Percentiles rank a stretch among this genome's conserved stretches.
phyloP scores from a whole-genome alignment of 2,888 invertebrate species.

The Thysanoteuthis rhombus region DNA sequence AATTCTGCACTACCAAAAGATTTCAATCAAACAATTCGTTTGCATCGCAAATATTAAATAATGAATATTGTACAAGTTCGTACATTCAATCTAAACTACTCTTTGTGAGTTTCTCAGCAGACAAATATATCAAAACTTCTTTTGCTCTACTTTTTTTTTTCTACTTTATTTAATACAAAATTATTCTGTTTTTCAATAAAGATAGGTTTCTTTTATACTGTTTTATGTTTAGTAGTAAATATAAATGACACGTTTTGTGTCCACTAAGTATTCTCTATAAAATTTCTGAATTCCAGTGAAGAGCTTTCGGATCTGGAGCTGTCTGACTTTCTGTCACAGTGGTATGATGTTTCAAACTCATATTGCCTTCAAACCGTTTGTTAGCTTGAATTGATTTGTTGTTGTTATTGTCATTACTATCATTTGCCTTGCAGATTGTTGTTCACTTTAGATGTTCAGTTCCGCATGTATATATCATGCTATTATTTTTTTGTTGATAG shows the following conservation, averaged over 20 bases:
- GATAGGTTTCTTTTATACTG: not conserved
- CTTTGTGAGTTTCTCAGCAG: too few relatives aligned
- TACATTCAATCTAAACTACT: too few relatives aligned
- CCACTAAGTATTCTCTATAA: not conserved
- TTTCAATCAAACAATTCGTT: too few relatives aligned
- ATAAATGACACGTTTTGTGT: not conserved
- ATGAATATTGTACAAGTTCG: too few relatives aligned
- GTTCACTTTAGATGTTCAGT: not conserved
- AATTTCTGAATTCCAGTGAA: constrained; percentile 28
- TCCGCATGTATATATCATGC: not conserved
- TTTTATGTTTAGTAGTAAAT: not conserved
- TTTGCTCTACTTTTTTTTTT: too few relatives aligned
- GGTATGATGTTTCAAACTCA: constrained; percentile 38
- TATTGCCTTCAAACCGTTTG: constrained; percentile 13
- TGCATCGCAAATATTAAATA: too few relatives aligned
- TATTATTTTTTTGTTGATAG: not conserved
- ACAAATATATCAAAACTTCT: too few relatives aligned
- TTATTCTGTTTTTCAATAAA: not conserved
- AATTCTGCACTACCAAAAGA: too few relatives aligned
- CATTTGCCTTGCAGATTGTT: constrained; percentile 28
- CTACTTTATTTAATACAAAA: too few relatives aligned
- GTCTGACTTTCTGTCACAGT: constrained; percentile 44
- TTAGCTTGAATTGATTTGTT: constrained; percentile 22
- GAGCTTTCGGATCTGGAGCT: constrained; percentile 44
- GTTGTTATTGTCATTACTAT: constrained; percentile 21